Evolutionary conservation across 2,797 vertebrate genomes (phyloP).

Genomic region (Girardinus metallicus): DNA sequence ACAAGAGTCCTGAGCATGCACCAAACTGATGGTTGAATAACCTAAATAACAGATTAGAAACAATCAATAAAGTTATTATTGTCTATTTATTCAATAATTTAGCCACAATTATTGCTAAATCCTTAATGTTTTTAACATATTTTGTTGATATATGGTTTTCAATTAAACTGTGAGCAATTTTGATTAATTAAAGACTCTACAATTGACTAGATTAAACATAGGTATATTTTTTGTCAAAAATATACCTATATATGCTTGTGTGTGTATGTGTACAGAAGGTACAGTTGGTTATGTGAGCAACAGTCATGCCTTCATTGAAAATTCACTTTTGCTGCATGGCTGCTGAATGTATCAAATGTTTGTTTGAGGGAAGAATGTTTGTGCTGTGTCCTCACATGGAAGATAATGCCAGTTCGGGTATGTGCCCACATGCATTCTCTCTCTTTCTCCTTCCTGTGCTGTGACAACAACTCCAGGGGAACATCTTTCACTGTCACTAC

Average conservation of each 20-base stretch:
- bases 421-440: slow-evolving; percentile 22
- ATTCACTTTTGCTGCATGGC: neutral
- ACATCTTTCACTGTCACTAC: slow-evolving; percentile 75
- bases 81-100: no score
- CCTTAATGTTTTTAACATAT: no score
- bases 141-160: no score
- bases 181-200: no score
- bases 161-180: no score
- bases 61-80: no score
- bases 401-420: slow-evolving; percentile 5
- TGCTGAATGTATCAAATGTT: slow-evolving; percentile 13
- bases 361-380: slow-evolving; percentile 15
- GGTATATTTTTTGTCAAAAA: neutral
- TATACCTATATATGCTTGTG: neutral
- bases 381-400: neutral
- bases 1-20: no score
- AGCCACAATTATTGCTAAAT: no score
- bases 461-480: slow-evolving; percentile 72
- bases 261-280: neutral
- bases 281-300: slow-evolving; percentile 7
- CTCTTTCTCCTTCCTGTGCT: slow-evolving; percentile 25
- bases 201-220: no score
- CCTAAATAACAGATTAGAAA: no score
- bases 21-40: no score
- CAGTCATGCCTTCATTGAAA: slow-evolving; percentile 7